Evolutionary conservation across 2,113 vertebrate genomes (phyloP).

Genomic region (Mellivora capensis): DNA sequence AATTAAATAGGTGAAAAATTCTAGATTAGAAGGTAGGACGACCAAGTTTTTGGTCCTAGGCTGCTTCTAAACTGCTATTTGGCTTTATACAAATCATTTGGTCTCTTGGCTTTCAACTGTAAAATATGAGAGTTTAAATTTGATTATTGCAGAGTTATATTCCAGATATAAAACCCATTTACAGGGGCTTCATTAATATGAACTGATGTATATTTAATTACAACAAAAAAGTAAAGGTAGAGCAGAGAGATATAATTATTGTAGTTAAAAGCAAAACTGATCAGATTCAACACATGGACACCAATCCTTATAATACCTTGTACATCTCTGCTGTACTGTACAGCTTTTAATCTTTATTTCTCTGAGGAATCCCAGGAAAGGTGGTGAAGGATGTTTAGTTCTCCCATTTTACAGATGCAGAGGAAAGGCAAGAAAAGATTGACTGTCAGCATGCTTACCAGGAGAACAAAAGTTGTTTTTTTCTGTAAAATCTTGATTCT

Average conservation of each 20-base stretch:
- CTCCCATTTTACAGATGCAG: background rate
- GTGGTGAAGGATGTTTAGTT: background rate
- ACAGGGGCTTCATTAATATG: background rate
- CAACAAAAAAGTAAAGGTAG: background rate
- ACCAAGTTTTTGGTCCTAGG: background rate
- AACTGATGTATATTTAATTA: background rate
- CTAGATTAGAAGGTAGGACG: background rate
- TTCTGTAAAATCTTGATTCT: background rate
- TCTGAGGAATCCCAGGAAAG: background rate
- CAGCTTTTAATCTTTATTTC: background rate
- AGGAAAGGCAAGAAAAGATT: background rate
- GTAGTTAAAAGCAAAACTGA: background rate
- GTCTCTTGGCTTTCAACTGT: background rate
- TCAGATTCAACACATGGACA: background rate
- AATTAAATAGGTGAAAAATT: background rate
- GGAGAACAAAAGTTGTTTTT: background rate
- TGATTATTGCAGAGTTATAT: background rate
- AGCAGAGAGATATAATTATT: background rate
- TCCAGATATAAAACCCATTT: background rate
- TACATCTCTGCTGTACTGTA: background rate
- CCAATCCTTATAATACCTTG: background rate
- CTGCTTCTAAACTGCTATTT: background rate
- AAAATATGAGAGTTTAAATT: background rate
- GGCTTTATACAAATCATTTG: background rate
- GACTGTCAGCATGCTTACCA: background rate